phyloP scores from a whole-genome alignment of 1,140 invertebrate genomes.

The Patella vulgata region DNA sequence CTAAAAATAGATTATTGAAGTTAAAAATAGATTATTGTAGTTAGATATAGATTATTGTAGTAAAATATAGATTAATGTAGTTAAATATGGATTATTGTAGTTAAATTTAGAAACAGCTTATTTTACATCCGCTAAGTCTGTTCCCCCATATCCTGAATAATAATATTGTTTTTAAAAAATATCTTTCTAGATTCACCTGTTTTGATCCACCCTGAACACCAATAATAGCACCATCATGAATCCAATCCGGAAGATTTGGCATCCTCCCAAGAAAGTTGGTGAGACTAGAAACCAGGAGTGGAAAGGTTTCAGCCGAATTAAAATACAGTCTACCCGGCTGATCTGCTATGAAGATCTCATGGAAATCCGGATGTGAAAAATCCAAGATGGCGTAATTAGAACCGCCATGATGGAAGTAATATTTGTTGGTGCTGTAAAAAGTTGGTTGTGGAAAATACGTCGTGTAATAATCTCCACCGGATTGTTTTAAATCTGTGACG shows the following conservation, averaged over 20 bases:
- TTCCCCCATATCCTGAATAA: too few species aligned
- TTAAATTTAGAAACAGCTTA: too few species aligned
- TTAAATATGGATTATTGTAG: too few species aligned
- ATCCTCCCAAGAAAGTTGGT: slow-evolving; percentile 42
- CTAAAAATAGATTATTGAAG: slow-evolving; percentile 22
- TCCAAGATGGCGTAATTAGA: slow-evolving; percentile 58
- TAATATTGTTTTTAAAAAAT: too few species aligned
- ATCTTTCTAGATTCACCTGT: slow-evolving; percentile 22
- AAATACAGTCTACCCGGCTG: too few species aligned
- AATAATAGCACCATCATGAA: slow-evolving; percentile 61
- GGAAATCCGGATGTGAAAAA: slow-evolving; percentile 43
- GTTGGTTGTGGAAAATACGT: slow-evolving; percentile 66
- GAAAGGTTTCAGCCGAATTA: slow-evolving; percentile 9
- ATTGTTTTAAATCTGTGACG: slow-evolving; percentile 44
- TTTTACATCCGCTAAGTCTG: too few species aligned
- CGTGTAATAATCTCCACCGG: slow-evolving; percentile 65
- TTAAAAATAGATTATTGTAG: slow-evolving; percentile 9
- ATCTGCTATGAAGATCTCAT: slow-evolving; percentile 55
- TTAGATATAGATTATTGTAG: too few species aligned
- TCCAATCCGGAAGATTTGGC: slow-evolving; percentile 61
- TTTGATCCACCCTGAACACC: slow-evolving; percentile 65
- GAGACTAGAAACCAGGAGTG: slow-evolving; percentile 41
- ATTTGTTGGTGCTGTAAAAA: slow-evolving; percentile 58
- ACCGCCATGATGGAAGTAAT: slow-evolving; percentile 50
- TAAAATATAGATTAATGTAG: too few species aligned